phyloP scores from a whole-genome alignment of 2,888 invertebrate species.

The Cordylochernes scorpioides region DNA sequence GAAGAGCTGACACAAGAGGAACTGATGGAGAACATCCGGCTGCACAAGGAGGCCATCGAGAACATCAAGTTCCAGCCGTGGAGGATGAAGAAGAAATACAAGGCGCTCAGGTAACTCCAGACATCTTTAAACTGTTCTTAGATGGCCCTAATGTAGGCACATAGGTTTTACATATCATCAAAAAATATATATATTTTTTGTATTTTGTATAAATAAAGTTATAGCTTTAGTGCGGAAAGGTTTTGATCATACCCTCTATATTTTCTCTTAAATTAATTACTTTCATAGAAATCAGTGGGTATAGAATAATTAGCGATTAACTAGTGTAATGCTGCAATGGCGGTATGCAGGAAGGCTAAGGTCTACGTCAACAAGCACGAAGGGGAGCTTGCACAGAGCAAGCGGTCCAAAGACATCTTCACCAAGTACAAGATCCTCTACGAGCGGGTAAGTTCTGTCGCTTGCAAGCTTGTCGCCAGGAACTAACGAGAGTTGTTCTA shows the following conservation, averaged over 20 bases:
- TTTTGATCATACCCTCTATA: background rate
- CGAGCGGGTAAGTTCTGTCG: slow-evolving; percentile 35
- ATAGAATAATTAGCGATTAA: no score
- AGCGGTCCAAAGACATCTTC: slow-evolving; percentile 54
- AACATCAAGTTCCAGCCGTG: slow-evolving; percentile 36
- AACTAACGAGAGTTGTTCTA: slow-evolving; percentile 20
- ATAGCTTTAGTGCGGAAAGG: background rate
- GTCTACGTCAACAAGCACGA: slow-evolving; percentile 64
- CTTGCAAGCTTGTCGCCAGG: background rate
- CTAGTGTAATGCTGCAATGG: background rate
- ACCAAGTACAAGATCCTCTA: slow-evolving; percentile 54
- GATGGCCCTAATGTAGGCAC: no score
- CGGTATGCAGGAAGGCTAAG: slow-evolving; percentile 38
- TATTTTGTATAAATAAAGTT: slow-evolving; percentile 1
- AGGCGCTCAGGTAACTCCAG: slow-evolving; percentile 7
- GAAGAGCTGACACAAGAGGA: slow-evolving; percentile 33
- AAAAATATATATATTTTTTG: slow-evolving; percentile 2
- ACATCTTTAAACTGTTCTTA: no score
- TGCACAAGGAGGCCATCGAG: slow-evolving; percentile 69
- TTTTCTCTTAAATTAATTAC: background rate
- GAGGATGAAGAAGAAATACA: slow-evolving; percentile 17
- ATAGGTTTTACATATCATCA: no score
- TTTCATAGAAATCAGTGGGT: slow-evolving; percentile 2
- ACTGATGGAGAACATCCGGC: slow-evolving; percentile 60
- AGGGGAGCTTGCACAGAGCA: slow-evolving; percentile 62